Conservation (phyloP, 2,113 vertebrate genomes). For the Ailuropoda melanoleuca region DNA sequence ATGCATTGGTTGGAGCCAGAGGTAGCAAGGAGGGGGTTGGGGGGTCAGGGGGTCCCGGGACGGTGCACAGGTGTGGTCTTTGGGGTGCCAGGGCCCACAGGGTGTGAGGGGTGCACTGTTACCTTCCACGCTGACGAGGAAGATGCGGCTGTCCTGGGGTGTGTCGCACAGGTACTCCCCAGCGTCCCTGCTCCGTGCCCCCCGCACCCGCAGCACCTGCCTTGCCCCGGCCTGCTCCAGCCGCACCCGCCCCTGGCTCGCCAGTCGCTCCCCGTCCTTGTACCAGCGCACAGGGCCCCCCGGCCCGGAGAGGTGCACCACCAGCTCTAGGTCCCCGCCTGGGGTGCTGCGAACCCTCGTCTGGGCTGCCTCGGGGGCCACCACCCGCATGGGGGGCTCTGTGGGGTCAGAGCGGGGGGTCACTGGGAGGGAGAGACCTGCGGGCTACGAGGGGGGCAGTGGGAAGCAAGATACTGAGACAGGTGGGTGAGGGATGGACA, state of each 20-base stretch:
- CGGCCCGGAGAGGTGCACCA: conserved; percentile 90
- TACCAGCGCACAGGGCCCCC: conserved; percentile 89
- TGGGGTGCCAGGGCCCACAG: background rate
- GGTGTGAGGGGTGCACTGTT: background rate
- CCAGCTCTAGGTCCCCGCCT: conserved; percentile 86
- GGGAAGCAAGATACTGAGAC: background rate
- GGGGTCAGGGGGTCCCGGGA: background rate
- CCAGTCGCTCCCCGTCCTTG: conserved; percentile 92
- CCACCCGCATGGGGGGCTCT: conserved; percentile 65
- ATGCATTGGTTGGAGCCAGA: background rate
- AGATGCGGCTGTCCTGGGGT: conserved; percentile 91
- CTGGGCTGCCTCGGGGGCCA: conserved; percentile 71
- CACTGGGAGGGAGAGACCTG: conserved; percentile 13
- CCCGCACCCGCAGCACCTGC: conserved; percentile 90
- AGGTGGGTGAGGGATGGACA: background rate
- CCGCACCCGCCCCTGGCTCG: conserved; percentile 87
- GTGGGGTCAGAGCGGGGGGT: conserved; percentile 56
- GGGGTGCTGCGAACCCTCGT: conserved; percentile 66
- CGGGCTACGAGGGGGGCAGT: background rate
- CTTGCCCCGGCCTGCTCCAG: conserved; percentile 90
- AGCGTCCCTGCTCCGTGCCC: conserved; percentile 85
- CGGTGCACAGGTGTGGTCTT: background rate
- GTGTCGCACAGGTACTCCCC: conserved; percentile 94
- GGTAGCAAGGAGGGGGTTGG: rapidly evolving
- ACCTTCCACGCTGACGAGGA: conserved; percentile 94